Evolutionary conservation across 2,113 vertebrate species (phyloP), one percentile per base, ranked within the genome.

Genomic region (Gavia stellata): DNA sequence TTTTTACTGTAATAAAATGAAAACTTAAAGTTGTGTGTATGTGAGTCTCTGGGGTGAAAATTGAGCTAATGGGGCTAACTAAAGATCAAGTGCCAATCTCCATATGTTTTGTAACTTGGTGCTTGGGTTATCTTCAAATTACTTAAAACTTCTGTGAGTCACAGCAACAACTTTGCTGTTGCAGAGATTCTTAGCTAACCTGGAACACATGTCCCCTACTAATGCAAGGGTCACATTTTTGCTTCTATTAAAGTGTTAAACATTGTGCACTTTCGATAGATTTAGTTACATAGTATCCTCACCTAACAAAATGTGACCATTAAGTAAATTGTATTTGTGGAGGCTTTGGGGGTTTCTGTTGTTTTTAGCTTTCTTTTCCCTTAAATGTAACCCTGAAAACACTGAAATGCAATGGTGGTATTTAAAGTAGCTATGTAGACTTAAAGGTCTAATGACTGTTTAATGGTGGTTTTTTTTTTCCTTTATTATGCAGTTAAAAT

Each of bases 1-100:
- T 93, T 97, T 81, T 96, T 87, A 97, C 68, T 25, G 85, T 94
- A 95, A 96, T 96, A 96, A 97, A 78, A 93, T 74, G 34, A 93
- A 95, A 93, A 90, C 29, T 61, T 73, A 17, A 83, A 95, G 31
- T 65, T 71, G 17, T 80, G 91, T 93, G 79, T 95, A 40, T 0
- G 59, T 75, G 93, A 97, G 86, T 94, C 93, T 92, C 56, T 95
- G 81, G 94, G 92, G 88, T 92, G 59, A 90, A 95, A 79, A 63
- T 1, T 1, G 40, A 94, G 61, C 53, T 40, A 38, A 85, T 50
- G 67, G 81, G 84, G 49, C 81, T 93, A 91, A 79, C 49, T 70
- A 52, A 65, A 84, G 71, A 88, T 66, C 49, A 94, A 88, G 92
- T 96, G 94, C 82, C 77, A 93, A 70, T 88, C 42, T 55, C 40